A percentile compares a stretch with the other conserved stretches of the same genome.
Conservation (phyloP, 1,140 invertebrate genomes). For the Platyscapa corneri region DNA sequence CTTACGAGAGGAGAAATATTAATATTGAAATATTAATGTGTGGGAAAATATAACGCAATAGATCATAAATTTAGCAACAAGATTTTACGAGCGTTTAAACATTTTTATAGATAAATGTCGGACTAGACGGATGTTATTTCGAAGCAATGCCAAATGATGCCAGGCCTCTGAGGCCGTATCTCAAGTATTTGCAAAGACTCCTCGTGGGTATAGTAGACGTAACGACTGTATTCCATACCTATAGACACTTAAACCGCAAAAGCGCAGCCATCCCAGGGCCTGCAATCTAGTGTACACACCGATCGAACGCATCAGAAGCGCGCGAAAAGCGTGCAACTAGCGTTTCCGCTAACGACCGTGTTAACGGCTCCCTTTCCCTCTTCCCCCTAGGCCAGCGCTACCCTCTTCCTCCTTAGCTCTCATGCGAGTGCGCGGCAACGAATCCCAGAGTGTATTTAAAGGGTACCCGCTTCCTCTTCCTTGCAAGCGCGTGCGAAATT, state of each 20-base stretch:
- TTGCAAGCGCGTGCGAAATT: constrained; percentile 21
- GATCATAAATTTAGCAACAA: too few relatives aligned
- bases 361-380: constrained; percentile 3
- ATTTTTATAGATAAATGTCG: too few relatives aligned
- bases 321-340: neutral
- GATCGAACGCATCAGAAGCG: neutral
- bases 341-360: constrained; percentile 24
- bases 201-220: neutral
- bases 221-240: neutral
- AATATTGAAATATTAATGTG: too few relatives aligned
- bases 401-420: neutral
- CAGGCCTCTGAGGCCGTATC: neutral
- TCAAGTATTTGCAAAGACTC: neutral
- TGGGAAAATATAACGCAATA: too few relatives aligned
- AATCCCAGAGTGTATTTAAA: constrained; percentile 35
- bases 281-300: neutral
- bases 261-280: neutral
- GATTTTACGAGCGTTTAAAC: too few relatives aligned
- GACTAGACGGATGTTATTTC: too few relatives aligned
- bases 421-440: neutral
- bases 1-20: too few relatives aligned
- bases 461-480: neutral
- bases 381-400: neutral
- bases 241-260: neutral
- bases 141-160: too few relatives aligned